Conservation (phyloP, 2,113 vertebrate genomes). For the Otocyon megalotis region DNA sequence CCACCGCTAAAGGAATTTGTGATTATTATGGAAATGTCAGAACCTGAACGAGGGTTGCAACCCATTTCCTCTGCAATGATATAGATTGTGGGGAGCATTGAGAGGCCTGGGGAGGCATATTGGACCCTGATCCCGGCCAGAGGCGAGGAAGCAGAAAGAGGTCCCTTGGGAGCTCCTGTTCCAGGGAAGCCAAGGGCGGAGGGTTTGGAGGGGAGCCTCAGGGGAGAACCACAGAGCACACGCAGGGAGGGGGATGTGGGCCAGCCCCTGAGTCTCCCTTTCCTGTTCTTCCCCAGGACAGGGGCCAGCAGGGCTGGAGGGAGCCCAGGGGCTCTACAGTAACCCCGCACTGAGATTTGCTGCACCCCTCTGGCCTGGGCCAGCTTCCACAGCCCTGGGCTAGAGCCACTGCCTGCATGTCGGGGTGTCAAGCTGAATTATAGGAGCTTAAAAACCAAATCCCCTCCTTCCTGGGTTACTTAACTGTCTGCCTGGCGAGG, state of each 20-base stretch:
- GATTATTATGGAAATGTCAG: background rate
- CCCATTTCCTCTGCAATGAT: background rate
- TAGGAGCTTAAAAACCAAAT: conserved; percentile 74
- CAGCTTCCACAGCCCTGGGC: background rate
- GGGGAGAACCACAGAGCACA: background rate
- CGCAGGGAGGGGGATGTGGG: background rate
- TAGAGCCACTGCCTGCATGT: background rate
- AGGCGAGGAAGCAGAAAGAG: background rate
- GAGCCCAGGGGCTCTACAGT: background rate
- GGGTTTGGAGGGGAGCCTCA: accelerated
- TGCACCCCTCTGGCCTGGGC: background rate
- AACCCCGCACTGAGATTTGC: background rate
- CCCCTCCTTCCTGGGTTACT: conserved; percentile 63
- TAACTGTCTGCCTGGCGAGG: conserved; percentile 67
- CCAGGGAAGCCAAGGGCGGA: background rate
- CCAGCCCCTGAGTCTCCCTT: accelerated
- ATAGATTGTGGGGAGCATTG: background rate
- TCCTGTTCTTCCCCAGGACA: too few species aligned
- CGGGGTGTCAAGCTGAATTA: conserved; percentile 68
- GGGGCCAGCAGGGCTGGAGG: background rate
- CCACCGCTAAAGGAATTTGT: background rate
- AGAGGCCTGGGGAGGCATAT: background rate
- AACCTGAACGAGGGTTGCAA: accelerated
- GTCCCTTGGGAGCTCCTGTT: background rate
- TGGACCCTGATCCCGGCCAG: background rate